phyloP scores from a whole-genome alignment of 2,797 vertebrate species.

The Paramormyrops hopkinsi region DNA sequence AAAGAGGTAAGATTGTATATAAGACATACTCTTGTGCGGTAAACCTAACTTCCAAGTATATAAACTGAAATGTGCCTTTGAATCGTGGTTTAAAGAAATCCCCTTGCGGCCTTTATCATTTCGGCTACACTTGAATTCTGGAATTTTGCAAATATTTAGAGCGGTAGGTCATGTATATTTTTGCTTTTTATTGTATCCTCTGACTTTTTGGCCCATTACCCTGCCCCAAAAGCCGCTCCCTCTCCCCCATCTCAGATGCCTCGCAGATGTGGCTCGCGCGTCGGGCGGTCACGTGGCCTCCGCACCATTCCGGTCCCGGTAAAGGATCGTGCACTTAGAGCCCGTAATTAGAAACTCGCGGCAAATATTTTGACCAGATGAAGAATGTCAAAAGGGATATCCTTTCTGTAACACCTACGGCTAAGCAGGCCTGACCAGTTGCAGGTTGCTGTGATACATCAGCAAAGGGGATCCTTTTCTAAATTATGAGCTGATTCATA shows the following conservation, averaged over 20 bases:
- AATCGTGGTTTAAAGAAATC: not conserved
- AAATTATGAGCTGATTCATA: not conserved
- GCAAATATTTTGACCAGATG: not conserved
- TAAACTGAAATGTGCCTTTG: not conserved
- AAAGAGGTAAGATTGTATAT: not conserved
- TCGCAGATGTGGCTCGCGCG: not conserved
- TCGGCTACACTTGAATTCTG: not conserved
- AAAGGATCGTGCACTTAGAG: not conserved
- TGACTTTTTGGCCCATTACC: not conserved
- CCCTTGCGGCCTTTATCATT: not conserved
- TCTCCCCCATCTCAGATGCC: not conserved
- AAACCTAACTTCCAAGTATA: not conserved
- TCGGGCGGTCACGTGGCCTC: not conserved
- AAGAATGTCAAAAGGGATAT: not conserved
- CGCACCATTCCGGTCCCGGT: not conserved
- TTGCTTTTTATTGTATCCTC: not conserved
- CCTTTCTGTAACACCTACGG: not conserved
- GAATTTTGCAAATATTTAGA: not conserved
- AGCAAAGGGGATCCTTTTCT: not conserved
- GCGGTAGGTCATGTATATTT: not conserved
- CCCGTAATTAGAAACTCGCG: not conserved
- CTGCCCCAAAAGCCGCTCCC: not conserved
- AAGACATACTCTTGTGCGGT: not conserved
- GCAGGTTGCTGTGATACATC: not conserved
- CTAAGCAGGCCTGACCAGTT: not conserved